A percentile compares a stretch with the other conserved stretches of the same genome.
Evolutionary conservation across 2,888 invertebrate species (phyloP).

Genomic region (Omphaloscelis lunosa): DNA sequence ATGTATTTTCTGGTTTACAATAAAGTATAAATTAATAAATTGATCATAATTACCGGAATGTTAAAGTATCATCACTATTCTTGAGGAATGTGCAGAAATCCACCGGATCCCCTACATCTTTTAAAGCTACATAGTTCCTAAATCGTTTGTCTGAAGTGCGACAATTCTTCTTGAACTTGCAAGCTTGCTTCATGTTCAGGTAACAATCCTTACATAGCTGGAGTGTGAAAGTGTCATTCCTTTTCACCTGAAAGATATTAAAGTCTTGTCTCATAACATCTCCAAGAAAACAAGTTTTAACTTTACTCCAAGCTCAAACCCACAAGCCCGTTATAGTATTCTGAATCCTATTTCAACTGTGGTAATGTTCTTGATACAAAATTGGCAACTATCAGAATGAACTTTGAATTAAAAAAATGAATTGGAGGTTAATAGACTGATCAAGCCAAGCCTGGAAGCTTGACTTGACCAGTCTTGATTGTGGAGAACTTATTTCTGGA

Average conservation of each 20-base stretch:
- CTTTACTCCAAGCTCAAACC: too few species aligned
- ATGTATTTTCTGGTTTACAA: too few species aligned
- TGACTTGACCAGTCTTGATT: neutral
- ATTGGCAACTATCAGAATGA: too few species aligned
- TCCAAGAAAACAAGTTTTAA: too few species aligned
- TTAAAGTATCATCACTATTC: slow-evolving; percentile 78
- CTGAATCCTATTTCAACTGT: too few species aligned
- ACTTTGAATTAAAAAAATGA: too few species aligned
- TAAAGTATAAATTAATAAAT: too few species aligned
- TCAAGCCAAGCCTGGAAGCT: too few species aligned
- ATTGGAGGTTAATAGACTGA: too few species aligned
- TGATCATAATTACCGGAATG: slow-evolving; percentile 74
- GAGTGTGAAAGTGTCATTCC: slow-evolving; percentile 82
- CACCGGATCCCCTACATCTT: slow-evolving; percentile 76
- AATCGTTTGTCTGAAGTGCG: slow-evolving; percentile 83
- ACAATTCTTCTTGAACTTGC: slow-evolving; percentile 87
- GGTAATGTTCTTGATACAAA: too few species aligned
- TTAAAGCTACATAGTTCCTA: slow-evolving; percentile 78
- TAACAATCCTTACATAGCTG: slow-evolving; percentile 87
- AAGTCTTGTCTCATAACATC: too few species aligned
- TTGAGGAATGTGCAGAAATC: slow-evolving; percentile 81
- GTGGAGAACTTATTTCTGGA: neutral
- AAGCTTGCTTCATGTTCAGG: slow-evolving; percentile 81
- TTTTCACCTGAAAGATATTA: slow-evolving; percentile 80
- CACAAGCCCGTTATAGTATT: too few species aligned